Percentiles rank a stretch among this genome's conserved stretches.
phyloP scores from a whole-genome alignment of 2,888 invertebrate genomes.

The Acleris literana region DNA sequence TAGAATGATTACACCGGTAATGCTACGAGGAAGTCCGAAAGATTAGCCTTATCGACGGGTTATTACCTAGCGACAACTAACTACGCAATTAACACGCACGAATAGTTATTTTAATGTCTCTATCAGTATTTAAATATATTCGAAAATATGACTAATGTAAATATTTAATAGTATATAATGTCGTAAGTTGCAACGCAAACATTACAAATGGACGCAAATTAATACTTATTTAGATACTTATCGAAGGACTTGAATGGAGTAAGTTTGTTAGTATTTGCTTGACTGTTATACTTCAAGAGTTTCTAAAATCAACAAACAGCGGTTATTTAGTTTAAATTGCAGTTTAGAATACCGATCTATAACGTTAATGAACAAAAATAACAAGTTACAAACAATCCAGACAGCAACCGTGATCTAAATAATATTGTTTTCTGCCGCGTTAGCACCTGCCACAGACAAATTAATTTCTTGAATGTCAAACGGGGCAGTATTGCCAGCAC shows the following conservation, averaged over 20 bases:
- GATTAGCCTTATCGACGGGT: slow-evolving; percentile 15
- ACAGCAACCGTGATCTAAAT: too few species aligned
- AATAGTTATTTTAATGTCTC: slow-evolving; percentile 12
- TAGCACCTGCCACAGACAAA: slow-evolving; percentile 10
- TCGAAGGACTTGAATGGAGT: neutral
- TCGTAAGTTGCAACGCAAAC: too few species aligned
- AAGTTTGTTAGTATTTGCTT: neutral
- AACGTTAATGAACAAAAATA: too few species aligned
- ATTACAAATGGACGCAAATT: too few species aligned
- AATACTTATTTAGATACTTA: too few species aligned
- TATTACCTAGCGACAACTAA: slow-evolving; percentile 9
- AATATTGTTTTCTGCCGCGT: neutral
- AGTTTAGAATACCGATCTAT: too few species aligned
- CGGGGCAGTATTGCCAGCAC: neutral
- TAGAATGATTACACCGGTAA: slow-evolving; percentile 26
- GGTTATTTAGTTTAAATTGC: too few species aligned
- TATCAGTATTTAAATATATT: slow-evolving; percentile 1
- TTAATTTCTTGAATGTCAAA: slow-evolving; percentile 1
- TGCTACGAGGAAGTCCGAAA: slow-evolving; percentile 11
- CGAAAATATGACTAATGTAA: too few species aligned
- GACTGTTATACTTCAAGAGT: too few species aligned
- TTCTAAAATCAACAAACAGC: too few species aligned
- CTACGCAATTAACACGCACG: slow-evolving; percentile 23
- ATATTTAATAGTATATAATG: too few species aligned
- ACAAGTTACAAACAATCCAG: too few species aligned